Conservation (phyloP, 2,888 invertebrate genomes). For the Danaus chrysippus region DNA sequence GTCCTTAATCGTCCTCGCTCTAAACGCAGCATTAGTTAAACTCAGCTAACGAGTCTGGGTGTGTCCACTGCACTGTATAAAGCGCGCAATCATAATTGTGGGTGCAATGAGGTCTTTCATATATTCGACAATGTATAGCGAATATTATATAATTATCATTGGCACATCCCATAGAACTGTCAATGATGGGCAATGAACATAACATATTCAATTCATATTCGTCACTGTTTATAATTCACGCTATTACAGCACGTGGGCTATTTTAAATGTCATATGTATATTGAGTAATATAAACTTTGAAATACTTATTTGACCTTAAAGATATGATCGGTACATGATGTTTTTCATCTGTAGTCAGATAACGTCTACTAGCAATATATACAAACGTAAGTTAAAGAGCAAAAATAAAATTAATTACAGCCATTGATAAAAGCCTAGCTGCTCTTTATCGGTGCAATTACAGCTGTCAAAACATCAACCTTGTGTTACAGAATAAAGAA, state of each 20-base stretch:
- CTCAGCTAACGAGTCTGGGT: constrained; percentile 68
- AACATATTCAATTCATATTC: constrained; percentile 26
- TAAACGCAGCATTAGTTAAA: constrained; percentile 61
- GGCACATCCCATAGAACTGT: constrained; percentile 20
- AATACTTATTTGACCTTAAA: constrained; percentile 16
- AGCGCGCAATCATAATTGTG: constrained; percentile 65
- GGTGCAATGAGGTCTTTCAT: constrained; percentile 65
- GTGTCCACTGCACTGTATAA: constrained; percentile 73
- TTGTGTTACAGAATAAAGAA: constrained; percentile 64
- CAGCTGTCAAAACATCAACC: constrained; percentile 68
- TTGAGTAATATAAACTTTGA: constrained; percentile 17
- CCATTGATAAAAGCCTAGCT: constrained; percentile 50
- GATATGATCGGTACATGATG: constrained; percentile 11
- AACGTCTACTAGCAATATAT: constrained; percentile 14
- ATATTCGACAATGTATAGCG: constrained; percentile 38
- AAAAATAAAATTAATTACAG: constrained; percentile 47
- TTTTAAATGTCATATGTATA: constrained; percentile 21
- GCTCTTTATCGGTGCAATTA: constrained; percentile 52
- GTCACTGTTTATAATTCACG: constrained; percentile 20
- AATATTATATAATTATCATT: constrained; percentile 13
- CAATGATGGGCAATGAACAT: constrained; percentile 21
- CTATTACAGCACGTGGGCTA: constrained; percentile 19
- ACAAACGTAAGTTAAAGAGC: constrained; percentile 29
- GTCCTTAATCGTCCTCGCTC: constrained; percentile 22
- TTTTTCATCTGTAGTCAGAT: constrained; percentile 1